These are phyloP conservation scores for Prionailurus viverrinus DNA, from an alignment of 2,113 vertebrate genomes.

Conservation along the genomic window DNA sequence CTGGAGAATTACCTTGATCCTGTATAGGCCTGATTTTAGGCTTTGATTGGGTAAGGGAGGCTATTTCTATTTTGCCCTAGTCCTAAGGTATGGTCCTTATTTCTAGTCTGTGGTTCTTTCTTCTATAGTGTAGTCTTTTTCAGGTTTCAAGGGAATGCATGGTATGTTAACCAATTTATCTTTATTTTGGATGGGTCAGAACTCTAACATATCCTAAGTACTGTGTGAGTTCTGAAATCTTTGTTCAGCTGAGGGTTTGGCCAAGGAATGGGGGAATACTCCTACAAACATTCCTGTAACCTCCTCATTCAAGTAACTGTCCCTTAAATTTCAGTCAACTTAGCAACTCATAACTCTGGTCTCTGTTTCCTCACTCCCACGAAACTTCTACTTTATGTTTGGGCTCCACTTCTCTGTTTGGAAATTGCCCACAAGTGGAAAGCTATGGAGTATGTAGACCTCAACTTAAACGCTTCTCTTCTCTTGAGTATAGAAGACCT, in stretches of 20 bases:
- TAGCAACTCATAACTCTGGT: background rate
- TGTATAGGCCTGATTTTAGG: background rate
- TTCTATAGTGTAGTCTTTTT: background rate
- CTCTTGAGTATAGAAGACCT: background rate
- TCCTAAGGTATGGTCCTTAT: background rate
- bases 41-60: background rate
- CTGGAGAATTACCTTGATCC: background rate
- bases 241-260: background rate
- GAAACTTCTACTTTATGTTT: conserved; percentile 41
- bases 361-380: background rate
- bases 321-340: background rate
- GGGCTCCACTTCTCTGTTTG: background rate
- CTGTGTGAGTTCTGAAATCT: conserved; percentile 1
- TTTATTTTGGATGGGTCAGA: background rate
- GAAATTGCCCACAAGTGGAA: conserved; percentile 26
- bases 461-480: background rate
- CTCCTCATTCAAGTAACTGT: background rate
- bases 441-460: background rate
- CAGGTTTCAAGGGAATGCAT: background rate
- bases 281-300: background rate
- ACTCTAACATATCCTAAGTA: background rate
- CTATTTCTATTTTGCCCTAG: conserved; percentile 1
- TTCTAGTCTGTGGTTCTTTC: background rate
- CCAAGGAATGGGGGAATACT: background rate
- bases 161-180: background rate